Conservation (phyloP, 2,797 vertebrate species). For the Nannoperca australis region DNA sequence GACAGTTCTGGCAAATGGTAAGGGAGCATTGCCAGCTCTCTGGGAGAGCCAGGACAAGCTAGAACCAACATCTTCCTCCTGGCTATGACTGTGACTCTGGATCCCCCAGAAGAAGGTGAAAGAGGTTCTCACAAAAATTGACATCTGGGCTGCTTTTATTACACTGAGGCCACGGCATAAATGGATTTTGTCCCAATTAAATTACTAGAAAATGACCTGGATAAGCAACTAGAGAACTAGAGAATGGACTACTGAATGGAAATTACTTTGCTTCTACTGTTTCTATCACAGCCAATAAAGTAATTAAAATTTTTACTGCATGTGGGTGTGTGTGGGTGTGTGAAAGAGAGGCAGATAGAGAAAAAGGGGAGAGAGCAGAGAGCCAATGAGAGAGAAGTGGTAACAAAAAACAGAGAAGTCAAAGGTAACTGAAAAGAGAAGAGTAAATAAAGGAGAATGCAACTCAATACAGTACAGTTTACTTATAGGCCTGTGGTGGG, state of each 20-base stretch:
- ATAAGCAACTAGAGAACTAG: slow-evolving; percentile 42
- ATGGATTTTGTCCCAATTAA: slow-evolving; percentile 34
- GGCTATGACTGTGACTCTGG: slow-evolving; percentile 16
- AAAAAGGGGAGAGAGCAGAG: background rate
- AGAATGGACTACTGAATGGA: slow-evolving; percentile 36
- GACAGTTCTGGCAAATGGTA: slow-evolving; percentile 23
- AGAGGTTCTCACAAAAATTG: slow-evolving; percentile 22
- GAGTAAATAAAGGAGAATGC: background rate
- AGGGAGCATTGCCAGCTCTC: slow-evolving; percentile 17
- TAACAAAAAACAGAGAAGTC: background rate
- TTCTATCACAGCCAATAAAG: slow-evolving; percentile 44
- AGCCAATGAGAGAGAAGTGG: background rate
- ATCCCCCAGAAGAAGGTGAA: slow-evolving; percentile 7
- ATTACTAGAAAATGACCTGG: slow-evolving; percentile 59
- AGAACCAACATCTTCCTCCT: slow-evolving; percentile 17
- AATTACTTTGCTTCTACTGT: slow-evolving; percentile 36
- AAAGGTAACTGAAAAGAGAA: background rate
- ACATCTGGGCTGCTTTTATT: slow-evolving; percentile 27
- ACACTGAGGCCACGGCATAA: background rate
- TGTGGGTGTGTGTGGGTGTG: background rate
- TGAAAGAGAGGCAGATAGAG: background rate
- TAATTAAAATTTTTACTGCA: slow-evolving; percentile 46
- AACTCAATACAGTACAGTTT: background rate
- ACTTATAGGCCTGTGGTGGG: background rate
- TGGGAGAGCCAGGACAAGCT: slow-evolving; percentile 11